Conservation (phyloP, 2,797 vertebrate genomes). For the Microctenopoma steveboyesi region DNA sequence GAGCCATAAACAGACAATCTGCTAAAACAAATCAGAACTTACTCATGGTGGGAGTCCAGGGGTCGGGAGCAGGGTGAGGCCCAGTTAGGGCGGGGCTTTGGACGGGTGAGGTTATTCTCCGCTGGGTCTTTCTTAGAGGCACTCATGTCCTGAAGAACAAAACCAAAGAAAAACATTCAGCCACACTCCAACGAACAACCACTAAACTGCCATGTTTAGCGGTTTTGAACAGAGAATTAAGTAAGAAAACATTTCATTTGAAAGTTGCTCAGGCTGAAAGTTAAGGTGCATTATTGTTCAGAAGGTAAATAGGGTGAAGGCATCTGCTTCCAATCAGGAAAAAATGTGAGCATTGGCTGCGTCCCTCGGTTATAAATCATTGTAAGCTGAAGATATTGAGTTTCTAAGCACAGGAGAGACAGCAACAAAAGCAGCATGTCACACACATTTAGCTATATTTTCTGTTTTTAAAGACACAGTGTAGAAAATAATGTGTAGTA, state of each 20-base stretch:
- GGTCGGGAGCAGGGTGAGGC: conserved; percentile 56
- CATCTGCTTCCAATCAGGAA: background rate
- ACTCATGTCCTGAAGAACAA: conserved; percentile 83
- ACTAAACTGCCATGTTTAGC: background rate
- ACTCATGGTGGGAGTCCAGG: conserved; percentile 82
- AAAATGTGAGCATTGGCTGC: background rate
- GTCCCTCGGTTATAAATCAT: background rate
- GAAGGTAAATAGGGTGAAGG: too few relatives aligned
- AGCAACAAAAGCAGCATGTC: too few relatives aligned
- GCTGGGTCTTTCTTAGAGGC: conserved; percentile 77
- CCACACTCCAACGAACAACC: background rate
- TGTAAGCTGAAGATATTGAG: too few relatives aligned
- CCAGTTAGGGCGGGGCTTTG: conserved; percentile 65
- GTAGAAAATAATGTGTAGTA: too few relatives aligned
- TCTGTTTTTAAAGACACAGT: too few relatives aligned
- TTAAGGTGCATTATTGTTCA: too few relatives aligned
- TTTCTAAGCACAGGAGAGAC: too few relatives aligned
- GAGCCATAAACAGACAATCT: too few relatives aligned
- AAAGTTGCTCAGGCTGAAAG: background rate
- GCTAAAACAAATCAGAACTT: conserved; percentile 51
- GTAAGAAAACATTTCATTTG: background rate
- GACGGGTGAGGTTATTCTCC: conserved; percentile 82
- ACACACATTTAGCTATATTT: too few relatives aligned
- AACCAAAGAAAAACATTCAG: background rate
- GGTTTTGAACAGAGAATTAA: background rate